Percentiles rank a stretch among this genome's conserved stretches.
Evolutionary conservation across 2,113 vertebrate genomes (phyloP).

Genomic region (Spermophilus dauricus): DNA sequence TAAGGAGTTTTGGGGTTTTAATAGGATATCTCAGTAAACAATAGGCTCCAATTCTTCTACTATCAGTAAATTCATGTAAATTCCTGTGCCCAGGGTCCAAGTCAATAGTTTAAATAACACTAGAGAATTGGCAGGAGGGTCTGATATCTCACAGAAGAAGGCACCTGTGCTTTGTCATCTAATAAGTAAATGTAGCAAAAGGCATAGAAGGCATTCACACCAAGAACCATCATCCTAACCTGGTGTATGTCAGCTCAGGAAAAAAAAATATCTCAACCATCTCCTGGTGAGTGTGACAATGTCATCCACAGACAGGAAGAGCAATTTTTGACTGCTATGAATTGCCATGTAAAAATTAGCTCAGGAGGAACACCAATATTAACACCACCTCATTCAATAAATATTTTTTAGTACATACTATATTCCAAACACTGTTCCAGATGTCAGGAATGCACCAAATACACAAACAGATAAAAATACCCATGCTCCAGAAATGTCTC

Average conservation of each 20-base stretch:
- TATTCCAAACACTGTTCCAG: background rate
- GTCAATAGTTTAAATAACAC: background rate
- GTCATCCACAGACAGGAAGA: background rate
- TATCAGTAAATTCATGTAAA: background rate
- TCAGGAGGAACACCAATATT: background rate
- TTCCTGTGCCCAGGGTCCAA: background rate
- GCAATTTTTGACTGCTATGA: background rate
- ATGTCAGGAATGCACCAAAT: background rate
- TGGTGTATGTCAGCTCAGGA: background rate
- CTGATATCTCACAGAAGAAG: background rate
- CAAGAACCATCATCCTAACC: too few species aligned
- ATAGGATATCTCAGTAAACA: background rate
- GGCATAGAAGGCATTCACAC: background rate
- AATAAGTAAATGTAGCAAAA: background rate
- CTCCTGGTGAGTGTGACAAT: accelerated
- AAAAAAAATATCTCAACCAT: background rate
- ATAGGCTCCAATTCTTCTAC: background rate
- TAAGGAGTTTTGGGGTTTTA: background rate
- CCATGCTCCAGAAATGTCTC: background rate
- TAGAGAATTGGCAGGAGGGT: background rate
- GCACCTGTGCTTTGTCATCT: background rate
- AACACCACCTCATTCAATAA: background rate
- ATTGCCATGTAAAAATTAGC: background rate
- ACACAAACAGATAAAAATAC: background rate
- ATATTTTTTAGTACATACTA: background rate